A percentile compares a stretch with the other conserved stretches of the same genome.
Conservation (phyloP, 2,797 vertebrate genomes). For the Carcharodon carcharias region DNA sequence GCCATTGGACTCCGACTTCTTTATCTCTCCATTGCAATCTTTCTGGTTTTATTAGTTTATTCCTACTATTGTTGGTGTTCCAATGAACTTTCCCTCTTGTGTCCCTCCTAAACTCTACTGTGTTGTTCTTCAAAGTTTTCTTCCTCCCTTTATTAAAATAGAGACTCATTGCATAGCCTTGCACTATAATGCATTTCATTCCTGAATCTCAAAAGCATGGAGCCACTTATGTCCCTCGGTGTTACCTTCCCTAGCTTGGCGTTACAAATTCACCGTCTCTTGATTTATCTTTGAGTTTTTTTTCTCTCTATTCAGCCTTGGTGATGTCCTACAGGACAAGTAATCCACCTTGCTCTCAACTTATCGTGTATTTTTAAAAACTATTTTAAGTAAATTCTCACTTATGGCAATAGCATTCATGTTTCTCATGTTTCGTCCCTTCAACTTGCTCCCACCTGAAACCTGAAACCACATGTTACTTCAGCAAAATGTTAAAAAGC, state of each 20-base stretch:
- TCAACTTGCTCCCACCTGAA: background rate
- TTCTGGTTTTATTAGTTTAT: background rate
- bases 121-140: background rate
- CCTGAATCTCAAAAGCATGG: background rate
- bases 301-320: background rate
- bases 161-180: background rate
- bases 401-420: background rate
- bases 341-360: background rate
- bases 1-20: background rate
- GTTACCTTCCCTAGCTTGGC: background rate
- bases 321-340: background rate
- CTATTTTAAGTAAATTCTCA: background rate
- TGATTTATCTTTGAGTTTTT: background rate
- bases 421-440: background rate
- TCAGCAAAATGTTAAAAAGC: background rate
- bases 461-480: background rate
- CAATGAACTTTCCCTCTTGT: background rate
- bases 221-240: background rate
- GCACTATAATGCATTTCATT: background rate
- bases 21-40: background rate
- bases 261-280: background rate
- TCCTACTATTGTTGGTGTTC: background rate
- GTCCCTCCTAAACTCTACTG: background rate
- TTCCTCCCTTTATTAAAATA: background rate
- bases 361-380: background rate